Percentiles rank a stretch among this genome's conserved stretches.
Evolutionary conservation across 1,140 invertebrate species (phyloP).

Genomic region (Atta texana): DNA sequence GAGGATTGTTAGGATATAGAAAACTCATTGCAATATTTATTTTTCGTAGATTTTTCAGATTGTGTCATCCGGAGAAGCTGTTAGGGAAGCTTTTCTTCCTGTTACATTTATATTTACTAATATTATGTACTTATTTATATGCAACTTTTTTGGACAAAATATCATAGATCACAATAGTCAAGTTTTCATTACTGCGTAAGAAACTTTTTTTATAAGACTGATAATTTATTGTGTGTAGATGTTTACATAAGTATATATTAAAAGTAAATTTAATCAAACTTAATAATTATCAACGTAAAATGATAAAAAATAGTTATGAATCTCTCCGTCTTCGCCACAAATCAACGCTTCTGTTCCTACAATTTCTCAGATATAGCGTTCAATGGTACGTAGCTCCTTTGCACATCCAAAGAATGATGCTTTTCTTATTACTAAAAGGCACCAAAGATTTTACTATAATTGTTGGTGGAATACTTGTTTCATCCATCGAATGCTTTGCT

Average conservation of each 20-base stretch:
- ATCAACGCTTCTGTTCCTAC: neutral
- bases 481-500: neutral
- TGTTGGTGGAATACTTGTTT: neutral
- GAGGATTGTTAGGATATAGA: neutral
- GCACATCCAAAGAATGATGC: slow-evolving; percentile 13
- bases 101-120: neutral
- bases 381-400: slow-evolving; percentile 6
- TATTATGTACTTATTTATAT: neutral
- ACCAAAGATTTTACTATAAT: slow-evolving; percentile 13
- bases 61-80: neutral
- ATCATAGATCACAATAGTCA: slow-evolving; percentile 10
- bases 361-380: neutral
- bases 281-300: neutral
- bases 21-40: neutral
- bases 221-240: neutral
- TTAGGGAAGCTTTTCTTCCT: neutral
- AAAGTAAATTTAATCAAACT: neutral
- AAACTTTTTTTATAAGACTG: neutral
- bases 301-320: neutral
- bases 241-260: too few species aligned
- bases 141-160: neutral
- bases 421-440: neutral
- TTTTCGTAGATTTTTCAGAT: slow-evolving; percentile 1
- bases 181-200: slow-evolving; percentile 14
- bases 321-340: neutral